Base-by-base conservation (phyloP, 2,797 vertebrate genomes). In the Melopsittacus undulatus region DNA sequence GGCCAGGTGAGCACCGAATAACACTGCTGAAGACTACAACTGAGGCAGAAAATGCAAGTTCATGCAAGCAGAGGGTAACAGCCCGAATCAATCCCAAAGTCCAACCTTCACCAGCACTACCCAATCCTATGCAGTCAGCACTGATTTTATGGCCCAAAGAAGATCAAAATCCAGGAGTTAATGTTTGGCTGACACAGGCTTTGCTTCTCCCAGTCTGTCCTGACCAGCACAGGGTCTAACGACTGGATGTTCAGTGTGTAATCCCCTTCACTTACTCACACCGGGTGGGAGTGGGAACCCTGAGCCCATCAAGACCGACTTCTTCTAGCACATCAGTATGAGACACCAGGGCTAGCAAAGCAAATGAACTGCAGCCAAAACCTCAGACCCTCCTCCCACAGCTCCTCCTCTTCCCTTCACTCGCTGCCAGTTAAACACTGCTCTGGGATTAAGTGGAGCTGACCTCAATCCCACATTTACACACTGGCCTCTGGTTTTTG, bases 121-220 rank as follows among this genome's bases (percentile, higher is more conserved):
- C 34, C 34, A 30, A 7, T 26, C 49, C 29, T 32, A 12, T 10
- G 42, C 8, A 68, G 43, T 11, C 5, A 85, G 32, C 43, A 45
- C 0, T 43, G 34, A 49, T 57, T 83, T 90, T 73, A 91, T 10
- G 24, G 80, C 20, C 76, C 24, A 42, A 70, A 32, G 40, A 67
- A 38, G 89, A 83, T 36, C 67, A 88, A 92, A 95, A 83, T 68
- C 38, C 83, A 88, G 42, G 49, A 82, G 87, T 29, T 75, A 59
- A 80, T 38, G 16, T n/a, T 22, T 64, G n/a, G 68, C 72, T 42
- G 48, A 38, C 29, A 11, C 1, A 11, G 46, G 36, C 5, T 81
- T 74, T 70, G 64, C 32, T 56, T 23, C 72, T 77, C 43, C 4
- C 4, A 8, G 69, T 5, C 57, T 22, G 6, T 5, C 14, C 49